Base-by-base conservation (phyloP, 2,113 vertebrate species). In the Rhineura floridana region DNA sequence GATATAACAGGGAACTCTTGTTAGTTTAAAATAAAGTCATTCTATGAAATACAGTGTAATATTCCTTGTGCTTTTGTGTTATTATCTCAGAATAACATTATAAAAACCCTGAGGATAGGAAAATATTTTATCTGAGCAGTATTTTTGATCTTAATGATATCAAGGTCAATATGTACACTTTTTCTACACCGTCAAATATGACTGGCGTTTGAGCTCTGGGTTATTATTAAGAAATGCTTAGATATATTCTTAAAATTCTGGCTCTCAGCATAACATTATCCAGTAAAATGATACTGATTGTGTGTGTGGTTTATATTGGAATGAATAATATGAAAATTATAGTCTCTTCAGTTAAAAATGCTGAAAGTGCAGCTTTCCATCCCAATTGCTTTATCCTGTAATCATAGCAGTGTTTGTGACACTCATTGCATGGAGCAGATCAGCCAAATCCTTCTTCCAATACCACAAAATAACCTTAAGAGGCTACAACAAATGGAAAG, bases 271-370 rank as follows among this genome's bases (percentile, higher is more conserved):
- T 82, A 83, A 86, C 42, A 55, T 70, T 78, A 90, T 72, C 62
- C 91, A 92, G 90, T 86, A 86, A 81, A 87, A 6, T 46, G 76
- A 85, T 93, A 55, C 65, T 92, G 91, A 39, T 87, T 93, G 90
- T 88, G 83, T 94, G 85, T 93, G 87, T 91, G 89, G 89, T 93
- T 96, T 89, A 63, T 87, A 80, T 89, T 88, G 86, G 88, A 67
- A 77, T 90, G n/a, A 82, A 86, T 90, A 92, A 86, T 90, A 30
- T 7, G 90, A 39, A 95, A 93, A 95, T 93, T 86, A 93, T 90
- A 95, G 39, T 72, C 85, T 63, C 90, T 88, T 83, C 92, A 85
- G 63, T 85, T 89, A 73, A 86, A 96, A 96, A 76, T 2, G 42
- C 89, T 94, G 67, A 70, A n/a, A 19, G 55, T 59, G 55, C 55